phyloP scores from a whole-genome alignment of 2,888 invertebrate genomes.

The Limnephilus auricula region DNA sequence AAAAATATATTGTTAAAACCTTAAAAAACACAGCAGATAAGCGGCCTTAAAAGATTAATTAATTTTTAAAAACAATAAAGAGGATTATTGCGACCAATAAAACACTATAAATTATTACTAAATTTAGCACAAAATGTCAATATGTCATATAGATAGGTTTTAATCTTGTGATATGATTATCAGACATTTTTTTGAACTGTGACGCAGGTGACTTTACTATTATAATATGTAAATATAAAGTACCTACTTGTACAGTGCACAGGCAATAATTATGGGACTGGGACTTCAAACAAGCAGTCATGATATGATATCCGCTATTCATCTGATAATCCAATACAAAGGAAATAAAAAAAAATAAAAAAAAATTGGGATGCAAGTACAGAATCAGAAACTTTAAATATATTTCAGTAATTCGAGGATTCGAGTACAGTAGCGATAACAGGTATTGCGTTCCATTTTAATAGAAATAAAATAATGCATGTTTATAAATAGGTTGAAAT shows the following conservation, averaged over 20 bases:
- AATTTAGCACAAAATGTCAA: neutral
- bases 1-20: constrained; percentile 9
- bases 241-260: neutral
- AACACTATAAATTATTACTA: neutral
- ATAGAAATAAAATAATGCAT: neutral
- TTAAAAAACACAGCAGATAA: neutral
- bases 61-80: neutral
- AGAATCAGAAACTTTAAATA: neutral
- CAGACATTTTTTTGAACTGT: neutral
- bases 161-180: neutral
- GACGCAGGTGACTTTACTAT: neutral
- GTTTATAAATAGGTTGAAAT: neutral
- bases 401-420: neutral
- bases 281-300: neutral
- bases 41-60: neutral
- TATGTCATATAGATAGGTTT: neutral
- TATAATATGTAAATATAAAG: neutral
- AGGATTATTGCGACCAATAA: neutral
- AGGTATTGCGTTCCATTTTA: neutral
- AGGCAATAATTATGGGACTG: neutral
- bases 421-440: neutral
- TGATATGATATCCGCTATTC: neutral
- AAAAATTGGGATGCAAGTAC: neutral
- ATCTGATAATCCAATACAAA: neutral
- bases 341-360: neutral